Conservation (phyloP, 2,113 vertebrate genomes). For the Psettodes erumei region DNA sequence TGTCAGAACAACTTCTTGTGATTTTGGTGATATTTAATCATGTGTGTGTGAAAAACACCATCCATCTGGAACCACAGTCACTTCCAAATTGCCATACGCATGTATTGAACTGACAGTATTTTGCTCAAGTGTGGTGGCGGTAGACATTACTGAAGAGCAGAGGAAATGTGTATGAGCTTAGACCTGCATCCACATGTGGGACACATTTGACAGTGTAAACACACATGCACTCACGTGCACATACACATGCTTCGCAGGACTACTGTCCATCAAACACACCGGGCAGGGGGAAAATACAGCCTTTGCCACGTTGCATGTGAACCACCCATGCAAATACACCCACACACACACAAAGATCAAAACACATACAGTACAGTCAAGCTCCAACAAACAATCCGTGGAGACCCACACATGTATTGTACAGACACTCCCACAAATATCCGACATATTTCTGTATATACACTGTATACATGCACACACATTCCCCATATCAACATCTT, state of each 20-base stretch:
- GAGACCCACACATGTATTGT: neutral
- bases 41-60: neutral
- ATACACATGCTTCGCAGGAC: constrained; percentile 57
- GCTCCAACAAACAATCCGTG: constrained; percentile 28
- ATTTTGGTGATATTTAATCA: constrained; percentile 2
- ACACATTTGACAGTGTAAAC: constrained; percentile 76
- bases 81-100: neutral
- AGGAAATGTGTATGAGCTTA: constrained; percentile 54
- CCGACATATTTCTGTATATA: constrained; percentile 27
- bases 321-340: constrained; percentile 7
- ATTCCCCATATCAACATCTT: constrained; percentile 47
- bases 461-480: constrained; percentile 19
- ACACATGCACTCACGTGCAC: constrained; percentile 4
- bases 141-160: constrained; percentile 19
- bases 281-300: constrained; percentile 22
- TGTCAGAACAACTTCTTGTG: constrained; percentile 4
- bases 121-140: constrained; percentile 7
- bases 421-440: constrained; percentile 19
- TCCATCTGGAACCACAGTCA: neutral
- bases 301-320: constrained; percentile 65
- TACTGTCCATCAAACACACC: constrained; percentile 74
- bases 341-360: constrained; percentile 22
- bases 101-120: neutral
- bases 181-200: constrained; percentile 78
- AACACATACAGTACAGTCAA: constrained; percentile 14